These are phyloP conservation scores for Sialis fuliginosa DNA, from an alignment of 2,888 invertebrate genomes.

Conservation along the genomic window DNA sequence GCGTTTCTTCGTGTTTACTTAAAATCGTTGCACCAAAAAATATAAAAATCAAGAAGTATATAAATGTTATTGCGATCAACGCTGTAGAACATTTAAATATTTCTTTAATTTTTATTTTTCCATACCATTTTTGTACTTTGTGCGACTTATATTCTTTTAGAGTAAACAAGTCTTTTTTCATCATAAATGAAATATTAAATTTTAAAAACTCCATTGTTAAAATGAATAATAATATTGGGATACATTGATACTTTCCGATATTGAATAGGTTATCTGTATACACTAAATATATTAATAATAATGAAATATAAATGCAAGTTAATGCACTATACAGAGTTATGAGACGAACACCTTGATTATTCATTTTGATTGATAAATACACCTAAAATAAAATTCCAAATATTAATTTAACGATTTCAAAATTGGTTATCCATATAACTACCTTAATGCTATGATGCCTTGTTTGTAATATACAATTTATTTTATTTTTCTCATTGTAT, in stretches of 20 bases:
- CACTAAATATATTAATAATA: constrained; percentile 34
- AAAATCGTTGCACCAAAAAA: constrained; percentile 50
- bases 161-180: constrained; percentile 13
- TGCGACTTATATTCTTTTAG: constrained; percentile 9
- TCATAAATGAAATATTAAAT: constrained; percentile 18
- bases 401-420: too few relatives aligned
- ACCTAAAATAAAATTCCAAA: too few relatives aligned
- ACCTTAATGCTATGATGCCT: too few relatives aligned
- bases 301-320: constrained; percentile 43
- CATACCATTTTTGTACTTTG: constrained; percentile 21
- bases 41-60: constrained; percentile 41
- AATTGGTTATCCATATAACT: too few relatives aligned
- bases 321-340: constrained; percentile 31
- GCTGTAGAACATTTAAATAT: constrained; percentile 30
- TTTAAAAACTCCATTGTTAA: constrained; percentile 36
- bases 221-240: constrained; percentile 22
- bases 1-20: constrained; percentile 44
- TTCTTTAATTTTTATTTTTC: constrained; percentile 29
- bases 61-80: constrained; percentile 26
- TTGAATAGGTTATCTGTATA: constrained; percentile 38
- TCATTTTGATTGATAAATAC: not conserved
- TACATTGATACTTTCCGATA: constrained; percentile 34
- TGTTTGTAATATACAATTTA: too few relatives aligned
- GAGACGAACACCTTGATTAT: constrained; percentile 3
- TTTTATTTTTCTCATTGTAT: too few relatives aligned